Evolutionary conservation across 2,113 vertebrate genomes (phyloP), one percentile per base, ranked within the genome.

Genomic region (Chrysemys picta): DNA sequence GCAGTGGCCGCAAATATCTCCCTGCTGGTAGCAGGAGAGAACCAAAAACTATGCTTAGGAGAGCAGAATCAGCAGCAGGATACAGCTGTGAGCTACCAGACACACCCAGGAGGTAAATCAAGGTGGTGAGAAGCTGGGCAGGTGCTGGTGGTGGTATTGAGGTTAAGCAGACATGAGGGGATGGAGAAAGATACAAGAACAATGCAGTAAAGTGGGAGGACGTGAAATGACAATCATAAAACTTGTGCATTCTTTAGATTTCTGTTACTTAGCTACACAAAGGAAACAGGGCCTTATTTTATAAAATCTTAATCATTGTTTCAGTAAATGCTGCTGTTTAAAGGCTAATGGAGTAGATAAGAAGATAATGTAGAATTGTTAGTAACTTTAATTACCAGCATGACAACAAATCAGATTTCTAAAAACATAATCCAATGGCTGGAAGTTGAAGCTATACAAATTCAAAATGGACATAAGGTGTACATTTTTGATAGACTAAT

Each of bases 31-130:
- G 21, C 65, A 79, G 16, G 1, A 31, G 76, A n/a, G 72, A 42
- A 5, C n/a, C 69, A 75, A 75, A 75, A 42, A 75, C 38, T 24
- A 42, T 4, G 4, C n/a, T 42, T 75, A 31, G 69, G n/a, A 17
- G 19, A 22, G 21, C 17, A 75, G 10, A 11, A 16, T 19, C 38
- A 22, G n/a, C 25, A 72, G 29, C 19, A 16, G 11, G 16, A 22
- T 11, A 19, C 10, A 0, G 0, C 11, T 24, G 11, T 72, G n/a
- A 72, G 65, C 17, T 38, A 38, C n/a, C 5, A 72, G 65, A 72
- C 35, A 10, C n/a, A 72, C 19, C n/a, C n/a, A 72, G 9, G 5
- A 72, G 65, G 65, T 38, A 38, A 21, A 38, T 72, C n/a, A 72
- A 19, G 2, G 17, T 69, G 65, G 65, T 9, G 17, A n/a, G 62